Percentiles rank a stretch among this genome's conserved stretches.
These are phyloP conservation scores for Podarcis raffonei DNA, from an alignment of 2,113 vertebrate species.

Conservation along the genomic window DNA sequence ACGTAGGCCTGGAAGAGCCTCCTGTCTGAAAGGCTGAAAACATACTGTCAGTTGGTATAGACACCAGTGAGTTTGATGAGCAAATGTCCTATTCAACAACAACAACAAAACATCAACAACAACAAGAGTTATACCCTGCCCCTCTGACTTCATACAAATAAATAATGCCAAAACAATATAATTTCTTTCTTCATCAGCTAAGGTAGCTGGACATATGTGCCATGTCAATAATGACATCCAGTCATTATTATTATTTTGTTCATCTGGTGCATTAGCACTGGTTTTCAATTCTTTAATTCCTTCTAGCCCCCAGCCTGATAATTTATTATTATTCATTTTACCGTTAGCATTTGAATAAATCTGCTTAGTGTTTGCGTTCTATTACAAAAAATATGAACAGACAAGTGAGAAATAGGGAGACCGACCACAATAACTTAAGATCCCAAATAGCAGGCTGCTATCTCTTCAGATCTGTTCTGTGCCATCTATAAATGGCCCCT, in stretches of 20 bases:
- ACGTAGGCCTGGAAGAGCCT: no score
- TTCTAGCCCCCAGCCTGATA: fast-evolving
- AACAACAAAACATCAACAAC: no score
- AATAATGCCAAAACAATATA: neutral
- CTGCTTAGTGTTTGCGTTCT: slow-evolving; percentile 18
- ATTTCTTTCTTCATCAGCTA: neutral
- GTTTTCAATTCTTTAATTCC: neutral
- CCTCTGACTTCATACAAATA: neutral
- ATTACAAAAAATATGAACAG: slow-evolving; percentile 9
- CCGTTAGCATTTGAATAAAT: neutral
- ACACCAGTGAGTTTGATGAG: neutral
- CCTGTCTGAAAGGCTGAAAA: neutral
- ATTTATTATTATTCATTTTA: neutral
- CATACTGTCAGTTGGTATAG: neutral
- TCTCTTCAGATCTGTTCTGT: neutral
- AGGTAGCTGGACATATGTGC: neutral
- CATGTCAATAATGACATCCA: no score
- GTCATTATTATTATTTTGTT: neutral
- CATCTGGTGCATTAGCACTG: neutral
- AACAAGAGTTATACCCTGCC: no score
- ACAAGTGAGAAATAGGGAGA: slow-evolving; percentile 6
- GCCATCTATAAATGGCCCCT: neutral
- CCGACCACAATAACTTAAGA: neutral
- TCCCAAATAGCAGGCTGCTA: neutral
- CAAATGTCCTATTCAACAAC: neutral